A percentile compares a stretch with the other conserved stretches of the same genome.
Conservation (phyloP, 2,797 vertebrate species). For the Chelon labrosus region DNA sequence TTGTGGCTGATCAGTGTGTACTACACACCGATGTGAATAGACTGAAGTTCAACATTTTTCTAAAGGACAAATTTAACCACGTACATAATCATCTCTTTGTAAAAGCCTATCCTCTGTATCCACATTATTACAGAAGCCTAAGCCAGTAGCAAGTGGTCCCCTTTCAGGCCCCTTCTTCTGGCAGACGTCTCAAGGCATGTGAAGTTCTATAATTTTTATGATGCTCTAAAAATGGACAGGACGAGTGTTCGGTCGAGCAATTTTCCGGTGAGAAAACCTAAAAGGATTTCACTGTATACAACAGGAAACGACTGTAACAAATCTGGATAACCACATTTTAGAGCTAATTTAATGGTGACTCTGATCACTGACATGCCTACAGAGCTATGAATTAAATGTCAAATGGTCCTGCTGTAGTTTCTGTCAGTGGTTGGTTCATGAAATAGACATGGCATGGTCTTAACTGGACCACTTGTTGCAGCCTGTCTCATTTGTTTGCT, state of each 20-base stretch:
- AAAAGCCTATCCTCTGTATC: not conserved
- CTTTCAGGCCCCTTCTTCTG: not conserved
- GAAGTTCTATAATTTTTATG: not conserved
- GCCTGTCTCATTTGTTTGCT: not conserved
- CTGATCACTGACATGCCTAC: not conserved
- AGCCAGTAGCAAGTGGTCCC: not conserved
- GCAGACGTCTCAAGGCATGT: not conserved
- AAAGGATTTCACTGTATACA: not conserved
- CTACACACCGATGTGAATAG: not conserved
- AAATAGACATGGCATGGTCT: not conserved
- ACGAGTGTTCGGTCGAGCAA: not conserved
- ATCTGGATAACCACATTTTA: not conserved
- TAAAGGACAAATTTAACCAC: not conserved
- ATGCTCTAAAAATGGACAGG: not conserved
- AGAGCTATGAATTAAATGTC: not conserved
- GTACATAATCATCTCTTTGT: not conserved
- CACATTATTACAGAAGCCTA: not conserved
- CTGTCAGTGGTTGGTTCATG: not conserved
- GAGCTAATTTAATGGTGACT: not conserved
- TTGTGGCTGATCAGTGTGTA: not conserved
- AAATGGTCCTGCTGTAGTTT: not conserved
- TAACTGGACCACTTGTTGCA: not conserved
- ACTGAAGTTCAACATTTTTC: not conserved
- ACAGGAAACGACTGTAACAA: not conserved
- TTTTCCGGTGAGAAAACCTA: not conserved